phyloP scores from a whole-genome alignment of 2,797 vertebrate genomes.

The Chrysocyon brachyurus region DNA sequence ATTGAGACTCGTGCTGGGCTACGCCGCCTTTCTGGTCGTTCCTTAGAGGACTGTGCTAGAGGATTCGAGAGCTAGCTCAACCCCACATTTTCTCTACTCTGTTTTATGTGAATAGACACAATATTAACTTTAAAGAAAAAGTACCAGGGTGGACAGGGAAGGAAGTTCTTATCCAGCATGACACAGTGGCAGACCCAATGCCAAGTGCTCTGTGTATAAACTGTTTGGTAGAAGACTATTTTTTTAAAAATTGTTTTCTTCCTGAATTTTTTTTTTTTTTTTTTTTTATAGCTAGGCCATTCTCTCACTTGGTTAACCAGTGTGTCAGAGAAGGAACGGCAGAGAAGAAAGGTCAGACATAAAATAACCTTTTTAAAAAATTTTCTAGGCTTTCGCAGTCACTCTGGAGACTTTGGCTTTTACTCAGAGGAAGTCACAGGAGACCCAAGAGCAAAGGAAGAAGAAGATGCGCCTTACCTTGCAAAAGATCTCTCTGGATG shows the following conservation, averaged over 20 bases:
- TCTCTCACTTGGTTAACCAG: neutral
- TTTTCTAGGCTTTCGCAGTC: neutral
- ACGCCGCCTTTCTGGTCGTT: neutral
- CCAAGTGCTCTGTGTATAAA: neutral
- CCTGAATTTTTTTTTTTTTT: neutral
- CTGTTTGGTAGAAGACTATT: neutral
- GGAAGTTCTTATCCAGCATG: neutral
- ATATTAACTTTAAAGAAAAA: neutral
- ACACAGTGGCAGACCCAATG: neutral
- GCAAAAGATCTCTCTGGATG: neutral
- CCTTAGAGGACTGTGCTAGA: neutral
- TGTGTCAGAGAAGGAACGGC: neutral
- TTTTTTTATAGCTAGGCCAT: neutral
- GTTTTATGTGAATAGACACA: neutral
- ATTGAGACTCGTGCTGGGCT: neutral
- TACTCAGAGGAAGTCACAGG: neutral
- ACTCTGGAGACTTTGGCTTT: neutral
- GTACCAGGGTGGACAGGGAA: neutral
- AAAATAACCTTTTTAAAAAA: neutral
- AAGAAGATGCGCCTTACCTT: neutral
- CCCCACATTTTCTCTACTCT: neutral
- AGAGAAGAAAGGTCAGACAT: neutral
- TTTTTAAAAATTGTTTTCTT: neutral
- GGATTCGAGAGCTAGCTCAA: neutral
- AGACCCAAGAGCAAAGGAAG: neutral